Evolutionary conservation across 2,888 invertebrate species (phyloP).

Genomic region (Cyaniris semiargus): DNA sequence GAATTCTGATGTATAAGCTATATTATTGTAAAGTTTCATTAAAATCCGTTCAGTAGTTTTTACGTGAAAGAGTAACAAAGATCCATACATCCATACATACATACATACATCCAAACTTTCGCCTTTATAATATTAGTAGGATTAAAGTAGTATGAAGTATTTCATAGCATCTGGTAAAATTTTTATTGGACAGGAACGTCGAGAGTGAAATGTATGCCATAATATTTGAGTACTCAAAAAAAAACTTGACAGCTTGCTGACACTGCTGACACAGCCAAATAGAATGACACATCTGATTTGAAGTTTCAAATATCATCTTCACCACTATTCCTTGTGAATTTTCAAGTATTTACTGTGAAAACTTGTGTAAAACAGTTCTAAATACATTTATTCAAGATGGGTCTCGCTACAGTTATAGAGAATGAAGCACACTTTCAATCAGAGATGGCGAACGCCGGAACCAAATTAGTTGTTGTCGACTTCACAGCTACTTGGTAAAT

Average conservation of each 20-base stretch:
- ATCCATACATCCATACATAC: too few species aligned
- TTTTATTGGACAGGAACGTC: too few species aligned
- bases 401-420: conserved; percentile 83
- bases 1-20: too few species aligned
- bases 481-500: conserved; percentile 95
- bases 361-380: conserved; percentile 7
- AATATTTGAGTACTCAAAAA: neutral
- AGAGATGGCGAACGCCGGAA: conserved; percentile 91
- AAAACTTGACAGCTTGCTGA: conserved; percentile 23
- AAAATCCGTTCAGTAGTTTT: too few species aligned
- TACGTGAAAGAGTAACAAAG: too few species aligned
- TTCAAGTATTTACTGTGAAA: conserved; percentile 31
- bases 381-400: conserved; percentile 60
- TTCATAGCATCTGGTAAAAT: too few species aligned
- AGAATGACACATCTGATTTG: conserved; percentile 48
- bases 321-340: conserved; percentile 41
- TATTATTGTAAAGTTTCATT: too few species aligned
- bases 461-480: conserved; percentile 95
- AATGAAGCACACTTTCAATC: conserved; percentile 91
- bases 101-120: too few species aligned
- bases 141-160: too few species aligned
- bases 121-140: too few species aligned
- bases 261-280: conserved; percentile 15
- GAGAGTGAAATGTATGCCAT: neutral
- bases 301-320: conserved; percentile 50